Percentiles rank a stretch among this genome's conserved stretches.
Conservation (phyloP, 2,113 vertebrate species). For the Cyrtonyx montezumae region DNA sequence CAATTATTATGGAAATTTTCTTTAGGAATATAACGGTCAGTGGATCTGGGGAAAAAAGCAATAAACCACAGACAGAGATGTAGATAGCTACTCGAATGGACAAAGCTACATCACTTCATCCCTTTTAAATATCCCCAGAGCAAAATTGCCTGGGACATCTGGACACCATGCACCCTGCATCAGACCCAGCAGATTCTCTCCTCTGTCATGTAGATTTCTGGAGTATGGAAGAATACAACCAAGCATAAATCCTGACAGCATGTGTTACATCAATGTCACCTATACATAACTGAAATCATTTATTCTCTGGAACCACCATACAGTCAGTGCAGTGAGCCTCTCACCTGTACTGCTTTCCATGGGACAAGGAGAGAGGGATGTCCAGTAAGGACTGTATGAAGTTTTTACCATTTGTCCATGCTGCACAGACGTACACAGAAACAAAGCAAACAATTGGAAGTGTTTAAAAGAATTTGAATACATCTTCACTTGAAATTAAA, state of each 20-base stretch:
- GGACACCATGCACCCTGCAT: background rate
- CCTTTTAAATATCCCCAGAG: background rate
- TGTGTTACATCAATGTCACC: background rate
- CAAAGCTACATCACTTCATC: background rate
- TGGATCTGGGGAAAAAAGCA: background rate
- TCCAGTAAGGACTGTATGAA: background rate
- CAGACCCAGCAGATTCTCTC: background rate
- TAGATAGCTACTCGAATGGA: background rate
- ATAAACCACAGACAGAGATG: background rate
- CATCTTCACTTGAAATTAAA: background rate
- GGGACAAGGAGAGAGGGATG: fast-evolving
- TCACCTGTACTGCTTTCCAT: background rate
- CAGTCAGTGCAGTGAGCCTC: background rate
- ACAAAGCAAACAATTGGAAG: background rate
- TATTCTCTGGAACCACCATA: background rate
- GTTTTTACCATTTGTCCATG: background rate
- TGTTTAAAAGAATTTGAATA: background rate
- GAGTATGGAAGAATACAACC: background rate
- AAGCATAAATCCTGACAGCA: background rate
- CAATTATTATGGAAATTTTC: background rate
- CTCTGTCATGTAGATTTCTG: background rate
- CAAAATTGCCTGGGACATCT: background rate
- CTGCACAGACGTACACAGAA: background rate
- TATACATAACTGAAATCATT: background rate
- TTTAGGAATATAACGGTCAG: background rate